Base-by-base conservation (phyloP, 37 sponge, comb jelly and placozoan genomes). In the Axinella damicornis region DNA sequence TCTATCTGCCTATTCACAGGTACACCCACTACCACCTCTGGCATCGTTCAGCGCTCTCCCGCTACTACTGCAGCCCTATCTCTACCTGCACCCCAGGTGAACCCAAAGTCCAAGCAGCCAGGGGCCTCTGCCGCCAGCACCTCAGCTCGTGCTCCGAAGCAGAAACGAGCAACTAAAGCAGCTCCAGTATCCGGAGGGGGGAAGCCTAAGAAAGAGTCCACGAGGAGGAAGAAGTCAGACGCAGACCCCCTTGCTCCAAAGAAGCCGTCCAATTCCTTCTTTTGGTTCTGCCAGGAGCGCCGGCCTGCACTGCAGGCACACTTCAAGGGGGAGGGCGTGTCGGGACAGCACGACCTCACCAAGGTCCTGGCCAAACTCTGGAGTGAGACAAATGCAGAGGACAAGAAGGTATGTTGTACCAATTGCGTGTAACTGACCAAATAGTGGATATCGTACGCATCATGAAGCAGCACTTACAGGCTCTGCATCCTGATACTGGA, bases 201-300 rank as follows among this genome's bases (percentile, higher is more conserved):
- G 14, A 71, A 70, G 28, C 35, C 89, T 57, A 39, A 16, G 39
- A 71, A 27, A 20, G 15, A 39, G 46, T 13, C 35, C 5, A 53
- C 22, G 5, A 54, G 46, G 70, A 70, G 33, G 55, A 57, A 41
- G 31, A 86, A 71, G 72, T 33, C 53, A 19, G 87, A 86, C 32
- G 73, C 36, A 9, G 86, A 92, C 64, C 86, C 93, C 46, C 70
- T 80, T 70, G 77, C 88, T 46, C 95, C 95, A 6, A 85, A 87
- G 74, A 90, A 91, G 57, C 95, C 95, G 20, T 80, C 92, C 13
- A 94, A 94, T 56, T 88, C 95, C 5, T 94, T 94, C 62, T 91
- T 94, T 69, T 83, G 88, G 82, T 94, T 94, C 39, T 94, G 92
- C 35, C 95, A 94, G 53, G 91, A 91, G 30, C 65, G 87, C 40